Conservation (phyloP, 2,888 invertebrate species). For the Drosophila meridiana region DNA sequence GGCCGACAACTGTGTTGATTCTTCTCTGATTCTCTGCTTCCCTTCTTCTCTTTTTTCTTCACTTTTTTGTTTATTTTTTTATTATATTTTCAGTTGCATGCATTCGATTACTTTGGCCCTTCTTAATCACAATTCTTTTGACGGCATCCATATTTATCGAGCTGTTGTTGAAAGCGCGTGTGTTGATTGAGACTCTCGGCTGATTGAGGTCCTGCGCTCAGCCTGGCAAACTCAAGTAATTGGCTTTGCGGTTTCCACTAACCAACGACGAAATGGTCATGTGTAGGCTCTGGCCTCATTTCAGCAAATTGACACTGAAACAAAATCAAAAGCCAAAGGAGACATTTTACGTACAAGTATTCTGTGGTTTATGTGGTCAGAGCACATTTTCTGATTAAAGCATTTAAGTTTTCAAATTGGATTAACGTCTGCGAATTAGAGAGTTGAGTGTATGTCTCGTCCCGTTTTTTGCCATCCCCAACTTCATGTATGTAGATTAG, state of each 20-base stretch:
- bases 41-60: neutral
- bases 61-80: neutral
- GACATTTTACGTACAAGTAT: conserved; percentile 22
- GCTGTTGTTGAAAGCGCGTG: conserved; percentile 18
- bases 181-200: conserved; percentile 24
- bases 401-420: conserved; percentile 61
- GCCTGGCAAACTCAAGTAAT: conserved; percentile 52
- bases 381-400: conserved; percentile 55
- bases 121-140: conserved; percentile 34
- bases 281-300: neutral
- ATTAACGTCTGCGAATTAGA: conserved; percentile 46
- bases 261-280: conserved; percentile 12
- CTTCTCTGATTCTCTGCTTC: neutral
- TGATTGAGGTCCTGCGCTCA: conserved; percentile 16
- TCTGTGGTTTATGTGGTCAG: conserved; percentile 61
- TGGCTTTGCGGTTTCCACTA: conserved; percentile 49
- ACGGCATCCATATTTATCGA: conserved; percentile 20
- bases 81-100: neutral
- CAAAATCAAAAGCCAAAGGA: conserved; percentile 29
- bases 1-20: conserved; percentile 12
- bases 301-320: conserved; percentile 39
- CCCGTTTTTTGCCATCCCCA: neutral
- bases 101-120: conserved; percentile 28
- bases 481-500: conserved; percentile 29
- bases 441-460: conserved; percentile 1